Conservation (phyloP, 2,113 vertebrate genomes). For the Formicarius rufipectus region DNA sequence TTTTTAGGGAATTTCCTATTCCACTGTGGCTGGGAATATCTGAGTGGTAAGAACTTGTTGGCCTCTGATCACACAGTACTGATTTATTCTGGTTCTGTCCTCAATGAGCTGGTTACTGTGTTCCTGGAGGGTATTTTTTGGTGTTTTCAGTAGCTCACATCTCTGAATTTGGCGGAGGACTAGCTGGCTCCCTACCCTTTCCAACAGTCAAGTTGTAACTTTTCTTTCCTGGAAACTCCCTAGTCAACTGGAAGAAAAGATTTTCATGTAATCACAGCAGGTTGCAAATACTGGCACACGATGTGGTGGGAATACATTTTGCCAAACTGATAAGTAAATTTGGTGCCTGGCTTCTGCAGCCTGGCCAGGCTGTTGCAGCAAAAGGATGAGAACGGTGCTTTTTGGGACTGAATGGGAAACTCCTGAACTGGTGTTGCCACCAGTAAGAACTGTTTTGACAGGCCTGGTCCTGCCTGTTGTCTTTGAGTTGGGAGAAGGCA, state of each 20-base stretch:
- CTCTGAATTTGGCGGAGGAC: neutral
- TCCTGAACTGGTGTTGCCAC: neutral
- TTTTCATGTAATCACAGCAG: neutral
- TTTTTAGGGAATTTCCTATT: conserved; percentile 50
- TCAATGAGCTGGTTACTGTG: neutral
- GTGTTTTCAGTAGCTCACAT: neutral
- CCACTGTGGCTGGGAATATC: conserved; percentile 45
- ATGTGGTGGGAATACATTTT: neutral
- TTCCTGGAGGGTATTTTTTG: neutral
- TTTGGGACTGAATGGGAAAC: neutral
- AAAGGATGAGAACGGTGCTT: neutral
- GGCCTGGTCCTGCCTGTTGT: neutral
- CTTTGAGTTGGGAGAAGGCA: neutral
- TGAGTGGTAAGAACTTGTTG: conserved; percentile 37
- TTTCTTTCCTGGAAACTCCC: neutral
- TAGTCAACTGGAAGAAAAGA: neutral
- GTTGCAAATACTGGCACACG: neutral
- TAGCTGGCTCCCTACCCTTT: neutral
- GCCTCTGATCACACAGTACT: neutral
- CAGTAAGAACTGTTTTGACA: neutral
- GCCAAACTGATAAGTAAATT: neutral
- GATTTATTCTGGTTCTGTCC: neutral
- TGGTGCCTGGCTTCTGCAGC: neutral
- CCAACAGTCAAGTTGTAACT: neutral
- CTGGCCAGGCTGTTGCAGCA: neutral